Evolutionary conservation across 2,888 invertebrate species (phyloP).

Genomic region (Pachydiplax longipennis): DNA sequence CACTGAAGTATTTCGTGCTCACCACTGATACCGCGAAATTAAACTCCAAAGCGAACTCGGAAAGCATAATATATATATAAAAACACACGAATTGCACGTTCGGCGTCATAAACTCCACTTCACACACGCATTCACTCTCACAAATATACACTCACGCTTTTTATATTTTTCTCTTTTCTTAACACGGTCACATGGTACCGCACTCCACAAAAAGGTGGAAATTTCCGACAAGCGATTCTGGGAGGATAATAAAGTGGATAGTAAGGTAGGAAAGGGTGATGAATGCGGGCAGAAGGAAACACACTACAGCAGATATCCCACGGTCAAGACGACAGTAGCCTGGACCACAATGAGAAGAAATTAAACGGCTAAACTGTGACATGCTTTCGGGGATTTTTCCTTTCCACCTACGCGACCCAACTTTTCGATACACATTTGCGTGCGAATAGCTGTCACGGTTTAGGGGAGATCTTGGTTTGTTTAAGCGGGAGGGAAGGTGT

Average conservation of each 20-base stretch:
- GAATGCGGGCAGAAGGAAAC: not conserved
- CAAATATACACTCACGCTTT: not conserved
- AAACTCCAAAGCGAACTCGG: constrained; percentile 28
- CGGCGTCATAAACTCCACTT: not conserved
- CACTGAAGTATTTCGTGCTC: not conserved
- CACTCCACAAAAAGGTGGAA: not conserved
- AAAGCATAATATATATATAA: not conserved
- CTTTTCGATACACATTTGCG: not conserved
- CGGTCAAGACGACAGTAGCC: too few relatives aligned
- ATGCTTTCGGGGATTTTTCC: not conserved
- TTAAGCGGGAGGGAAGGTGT: not conserved
- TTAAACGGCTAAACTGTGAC: too few relatives aligned
- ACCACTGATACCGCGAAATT: not conserved
- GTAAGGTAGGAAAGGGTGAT: not conserved
- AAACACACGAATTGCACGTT: not conserved
- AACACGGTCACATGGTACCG: not conserved
- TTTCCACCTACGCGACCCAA: not conserved
- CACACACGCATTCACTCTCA: not conserved
- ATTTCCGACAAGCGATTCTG: not conserved
- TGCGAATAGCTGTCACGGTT: not conserved
- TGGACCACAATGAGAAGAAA: too few relatives aligned
- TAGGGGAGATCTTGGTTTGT: not conserved
- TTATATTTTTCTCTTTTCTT: not conserved
- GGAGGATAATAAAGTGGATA: not conserved
- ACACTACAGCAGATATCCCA: too few relatives aligned